These are phyloP conservation scores for Lepidothrix coronata DNA, from an alignment of 2,113 vertebrate species.

Conservation along the genomic window DNA sequence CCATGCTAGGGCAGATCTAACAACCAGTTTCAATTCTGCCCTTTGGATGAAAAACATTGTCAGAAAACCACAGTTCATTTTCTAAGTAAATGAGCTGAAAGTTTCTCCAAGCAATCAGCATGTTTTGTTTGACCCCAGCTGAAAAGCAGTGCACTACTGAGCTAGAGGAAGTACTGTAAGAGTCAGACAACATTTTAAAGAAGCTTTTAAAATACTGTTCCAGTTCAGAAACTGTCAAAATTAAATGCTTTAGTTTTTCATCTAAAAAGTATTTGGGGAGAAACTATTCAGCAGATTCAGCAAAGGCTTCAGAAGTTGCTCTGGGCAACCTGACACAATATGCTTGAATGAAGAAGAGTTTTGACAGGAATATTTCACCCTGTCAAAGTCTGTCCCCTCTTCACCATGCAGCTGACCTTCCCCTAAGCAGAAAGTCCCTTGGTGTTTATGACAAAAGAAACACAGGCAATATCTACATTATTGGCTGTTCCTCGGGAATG, in stretches of 20 bases:
- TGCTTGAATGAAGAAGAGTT: neutral
- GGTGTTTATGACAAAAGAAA: neutral
- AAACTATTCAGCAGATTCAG: neutral
- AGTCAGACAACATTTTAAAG: neutral
- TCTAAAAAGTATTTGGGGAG: neutral
- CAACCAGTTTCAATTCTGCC: neutral
- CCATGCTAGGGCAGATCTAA: neutral
- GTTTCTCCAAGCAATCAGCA: neutral
- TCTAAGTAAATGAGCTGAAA: neutral
- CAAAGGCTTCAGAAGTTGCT: constrained; percentile 8
- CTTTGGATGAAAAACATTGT: neutral
- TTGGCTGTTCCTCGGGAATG: neutral
- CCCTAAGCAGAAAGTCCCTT: neutral
- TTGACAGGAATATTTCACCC: neutral
- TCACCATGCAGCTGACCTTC: neutral
- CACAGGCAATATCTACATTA: neutral
- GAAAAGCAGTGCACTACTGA: neutral
- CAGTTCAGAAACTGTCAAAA: neutral
- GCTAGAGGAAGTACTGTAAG: neutral
- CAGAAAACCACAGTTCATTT: neutral
- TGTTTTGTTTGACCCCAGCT: neutral
- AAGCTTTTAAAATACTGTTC: neutral
- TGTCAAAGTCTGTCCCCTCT: neutral
- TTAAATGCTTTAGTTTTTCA: neutral
- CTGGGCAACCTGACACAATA: neutral